These are phyloP conservation scores for Gonocerus acuteangulatus DNA, from an alignment of 2,888 invertebrate genomes.

Conservation along the genomic window DNA sequence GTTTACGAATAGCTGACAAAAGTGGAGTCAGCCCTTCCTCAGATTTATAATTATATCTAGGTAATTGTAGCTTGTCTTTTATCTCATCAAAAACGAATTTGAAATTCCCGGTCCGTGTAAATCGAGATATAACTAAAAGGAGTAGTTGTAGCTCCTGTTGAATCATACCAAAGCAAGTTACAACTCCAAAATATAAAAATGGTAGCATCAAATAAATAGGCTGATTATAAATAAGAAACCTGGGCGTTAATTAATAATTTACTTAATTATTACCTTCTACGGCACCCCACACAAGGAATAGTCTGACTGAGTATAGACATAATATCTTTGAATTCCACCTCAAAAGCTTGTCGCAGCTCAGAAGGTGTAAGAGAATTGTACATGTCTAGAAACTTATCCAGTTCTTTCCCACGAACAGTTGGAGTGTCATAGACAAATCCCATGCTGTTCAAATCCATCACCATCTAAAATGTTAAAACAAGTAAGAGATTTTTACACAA, in stretches of 20 bases:
- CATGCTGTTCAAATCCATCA: slow-evolving; percentile 82
- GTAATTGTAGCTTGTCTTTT: too few relatives aligned
- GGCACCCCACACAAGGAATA: slow-evolving; percentile 90
- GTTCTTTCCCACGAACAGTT: slow-evolving; percentile 68
- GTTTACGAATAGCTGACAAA: too few relatives aligned
- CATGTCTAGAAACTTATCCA: slow-evolving; percentile 78
- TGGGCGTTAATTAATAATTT: neutral
- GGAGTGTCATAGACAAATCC: slow-evolving; percentile 78
- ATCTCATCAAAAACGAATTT: too few relatives aligned
- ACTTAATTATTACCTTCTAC: slow-evolving; percentile 60
- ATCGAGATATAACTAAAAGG: too few relatives aligned
- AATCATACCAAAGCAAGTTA: too few relatives aligned
- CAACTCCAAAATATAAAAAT: too few relatives aligned
- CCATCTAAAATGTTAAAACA: slow-evolving; percentile 60
- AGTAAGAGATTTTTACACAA: neutral
- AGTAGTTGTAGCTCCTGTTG: too few relatives aligned
- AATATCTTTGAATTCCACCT: slow-evolving; percentile 75
- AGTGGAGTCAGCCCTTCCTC: too few relatives aligned
- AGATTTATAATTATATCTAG: too few relatives aligned
- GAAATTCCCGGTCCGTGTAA: too few relatives aligned
- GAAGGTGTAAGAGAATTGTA: slow-evolving; percentile 66
- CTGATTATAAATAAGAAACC: neutral
- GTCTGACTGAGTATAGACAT: slow-evolving; percentile 78
- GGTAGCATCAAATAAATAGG: too few relatives aligned
- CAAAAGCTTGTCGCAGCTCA: slow-evolving; percentile 71